phyloP scores from a whole-genome alignment of 2,888 invertebrate genomes.

The Euplexia lucipara region DNA sequence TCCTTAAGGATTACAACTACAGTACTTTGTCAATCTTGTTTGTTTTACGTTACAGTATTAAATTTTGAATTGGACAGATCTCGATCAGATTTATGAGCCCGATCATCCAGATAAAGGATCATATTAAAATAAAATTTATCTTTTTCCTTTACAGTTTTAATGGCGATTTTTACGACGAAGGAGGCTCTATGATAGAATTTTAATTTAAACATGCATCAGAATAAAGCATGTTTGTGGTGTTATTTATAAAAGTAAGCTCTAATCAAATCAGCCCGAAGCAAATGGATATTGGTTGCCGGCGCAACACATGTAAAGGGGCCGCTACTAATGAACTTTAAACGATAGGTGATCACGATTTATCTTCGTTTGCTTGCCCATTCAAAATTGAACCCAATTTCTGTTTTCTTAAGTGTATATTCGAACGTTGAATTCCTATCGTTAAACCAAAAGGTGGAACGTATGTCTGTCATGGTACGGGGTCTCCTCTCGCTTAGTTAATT shows the following conservation, averaged over 20 bases:
- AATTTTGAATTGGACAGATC: slow-evolving; percentile 74
- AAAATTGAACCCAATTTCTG: slow-evolving; percentile 43
- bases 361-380: slow-evolving; percentile 41
- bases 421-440: slow-evolving; percentile 24
- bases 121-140: slow-evolving; percentile 80
- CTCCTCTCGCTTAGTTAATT: slow-evolving; percentile 89
- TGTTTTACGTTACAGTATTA: slow-evolving; percentile 81
- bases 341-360: slow-evolving; percentile 62
- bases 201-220: slow-evolving; percentile 58
- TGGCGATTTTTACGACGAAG: slow-evolving; percentile 72
- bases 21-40: slow-evolving; percentile 77
- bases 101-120: slow-evolving; percentile 76
- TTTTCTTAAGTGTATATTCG: slow-evolving; percentile 53
- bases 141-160: slow-evolving; percentile 69
- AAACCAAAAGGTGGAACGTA: slow-evolving; percentile 63
- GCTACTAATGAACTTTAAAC: slow-evolving; percentile 76
- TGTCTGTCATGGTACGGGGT: slow-evolving; percentile 73
- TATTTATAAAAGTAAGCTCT: slow-evolving; percentile 78
- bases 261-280: slow-evolving; percentile 84
- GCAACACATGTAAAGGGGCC: slow-evolving; percentile 86
- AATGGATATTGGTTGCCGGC: slow-evolving; percentile 87
- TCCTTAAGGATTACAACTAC: slow-evolving; percentile 74
- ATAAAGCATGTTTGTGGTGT: slow-evolving; percentile 65
- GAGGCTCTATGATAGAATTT: slow-evolving; percentile 60
- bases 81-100: slow-evolving; percentile 74